Conservation (phyloP, 2,888 invertebrate species). For the Dolomedes plantarius region DNA sequence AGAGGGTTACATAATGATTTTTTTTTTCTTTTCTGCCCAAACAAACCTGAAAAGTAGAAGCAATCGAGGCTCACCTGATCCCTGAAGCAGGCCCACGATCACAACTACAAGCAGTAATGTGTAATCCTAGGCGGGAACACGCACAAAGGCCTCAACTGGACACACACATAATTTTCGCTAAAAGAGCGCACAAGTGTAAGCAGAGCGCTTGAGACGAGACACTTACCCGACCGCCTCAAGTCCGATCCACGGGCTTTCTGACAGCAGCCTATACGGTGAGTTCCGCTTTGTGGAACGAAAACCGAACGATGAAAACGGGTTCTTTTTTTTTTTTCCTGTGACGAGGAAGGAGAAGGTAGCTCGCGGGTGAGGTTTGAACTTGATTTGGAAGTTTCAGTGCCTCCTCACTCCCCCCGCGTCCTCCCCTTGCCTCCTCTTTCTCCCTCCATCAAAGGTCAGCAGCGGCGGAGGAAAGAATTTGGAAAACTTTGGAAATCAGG, state of each 20-base stretch:
- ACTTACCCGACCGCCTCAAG: constrained; percentile 1
- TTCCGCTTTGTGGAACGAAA: not conserved
- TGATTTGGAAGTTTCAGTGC: not conserved
- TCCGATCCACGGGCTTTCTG: not conserved
- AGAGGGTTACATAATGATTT: no score
- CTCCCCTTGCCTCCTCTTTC: not conserved
- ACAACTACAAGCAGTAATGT: constrained; percentile 3
- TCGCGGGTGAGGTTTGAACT: constrained; percentile 4
- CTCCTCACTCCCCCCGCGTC: no score
- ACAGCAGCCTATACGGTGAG: not conserved
- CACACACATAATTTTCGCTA: not conserved
- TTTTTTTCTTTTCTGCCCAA: no score
- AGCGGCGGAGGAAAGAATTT: not conserved
- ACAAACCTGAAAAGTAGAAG: no score
- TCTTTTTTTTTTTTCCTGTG: not conserved
- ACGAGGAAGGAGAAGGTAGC: not conserved
- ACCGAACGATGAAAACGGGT: not conserved
- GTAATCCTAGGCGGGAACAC: not conserved
- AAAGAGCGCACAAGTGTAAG: not conserved
- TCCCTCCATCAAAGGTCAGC: not conserved
- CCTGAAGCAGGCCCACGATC: not conserved
- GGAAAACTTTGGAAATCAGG: not conserved
- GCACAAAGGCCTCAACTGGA: not conserved
- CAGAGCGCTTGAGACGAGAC: not conserved
- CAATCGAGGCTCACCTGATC: not conserved